Conservation (phyloP, 2,113 vertebrate species). For the Puntigrus tetrazona region DNA sequence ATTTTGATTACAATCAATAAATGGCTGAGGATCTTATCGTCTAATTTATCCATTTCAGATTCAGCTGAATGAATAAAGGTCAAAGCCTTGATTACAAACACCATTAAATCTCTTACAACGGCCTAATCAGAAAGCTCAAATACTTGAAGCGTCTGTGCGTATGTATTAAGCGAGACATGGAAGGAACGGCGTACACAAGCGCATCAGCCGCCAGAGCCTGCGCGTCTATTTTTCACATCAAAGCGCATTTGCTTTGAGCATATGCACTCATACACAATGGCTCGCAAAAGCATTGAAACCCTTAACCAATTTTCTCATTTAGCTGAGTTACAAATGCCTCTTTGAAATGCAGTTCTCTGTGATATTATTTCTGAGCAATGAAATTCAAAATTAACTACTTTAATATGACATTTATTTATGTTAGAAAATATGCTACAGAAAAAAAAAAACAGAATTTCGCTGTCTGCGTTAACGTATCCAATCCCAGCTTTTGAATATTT, state of each 20-base stretch:
- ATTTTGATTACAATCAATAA: slow-evolving; percentile 12
- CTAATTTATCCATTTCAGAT: background rate
- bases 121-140: slow-evolving; percentile 28
- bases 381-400: background rate
- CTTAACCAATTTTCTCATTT: slow-evolving; percentile 2
- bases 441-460: slow-evolving; percentile 13
- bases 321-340: slow-evolving; percentile 5
- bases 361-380: slow-evolving; percentile 15
- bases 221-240: slow-evolving; percentile 6
- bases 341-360: background rate
- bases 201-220: background rate
- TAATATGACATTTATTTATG: slow-evolving; percentile 12
- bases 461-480: slow-evolving; percentile 5
- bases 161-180: background rate
- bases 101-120: slow-evolving; percentile 24
- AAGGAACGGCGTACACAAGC: background rate
- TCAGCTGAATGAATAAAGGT: background rate
- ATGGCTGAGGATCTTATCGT: background rate
- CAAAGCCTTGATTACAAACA: slow-evolving; percentile 34
- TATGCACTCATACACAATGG: background rate
- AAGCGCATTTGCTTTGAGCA: slow-evolving; percentile 7
- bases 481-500: slow-evolving; percentile 6
- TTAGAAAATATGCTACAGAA: background rate
- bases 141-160: slow-evolving; percentile 14
- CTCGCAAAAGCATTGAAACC: background rate